These are phyloP conservation scores for Diarsia rubi DNA, from an alignment of 2,888 invertebrate species.

Conservation along the genomic window DNA sequence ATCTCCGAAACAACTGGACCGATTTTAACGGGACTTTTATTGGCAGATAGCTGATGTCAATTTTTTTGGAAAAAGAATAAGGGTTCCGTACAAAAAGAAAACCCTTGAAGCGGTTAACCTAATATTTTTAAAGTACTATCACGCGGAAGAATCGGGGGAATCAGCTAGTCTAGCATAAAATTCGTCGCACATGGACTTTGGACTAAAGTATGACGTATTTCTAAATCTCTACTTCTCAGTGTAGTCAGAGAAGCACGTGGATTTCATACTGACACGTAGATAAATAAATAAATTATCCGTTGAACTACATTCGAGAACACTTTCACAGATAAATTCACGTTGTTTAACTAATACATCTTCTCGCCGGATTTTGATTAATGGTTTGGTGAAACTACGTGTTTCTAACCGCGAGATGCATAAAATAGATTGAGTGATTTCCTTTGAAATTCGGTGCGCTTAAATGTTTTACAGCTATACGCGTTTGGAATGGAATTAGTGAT, in stretches of 20 bases:
- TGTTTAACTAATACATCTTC: constrained; percentile 56
- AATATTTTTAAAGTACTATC: too few species aligned
- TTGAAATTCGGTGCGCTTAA: constrained; percentile 37
- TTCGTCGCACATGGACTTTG: not conserved
- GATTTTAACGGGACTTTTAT: too few species aligned
- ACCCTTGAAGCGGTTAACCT: too few species aligned
- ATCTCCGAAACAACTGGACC: too few species aligned
- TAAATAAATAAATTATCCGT: constrained; percentile 54
- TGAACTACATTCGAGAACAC: constrained; percentile 58
- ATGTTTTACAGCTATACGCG: constrained; percentile 35
- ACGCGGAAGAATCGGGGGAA: too few species aligned
- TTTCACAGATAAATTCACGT: constrained; percentile 53
- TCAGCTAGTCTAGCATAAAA: not conserved
- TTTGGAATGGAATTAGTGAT: constrained; percentile 12
- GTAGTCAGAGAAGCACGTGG: constrained; percentile 19
- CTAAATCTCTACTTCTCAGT: constrained; percentile 11
- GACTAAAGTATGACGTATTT: not conserved
- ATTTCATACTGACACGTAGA: constrained; percentile 26
- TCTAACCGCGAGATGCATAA: constrained; percentile 45
- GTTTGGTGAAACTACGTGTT: constrained; percentile 34
- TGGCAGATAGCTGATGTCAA: too few species aligned
- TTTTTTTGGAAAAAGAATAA: too few species aligned
- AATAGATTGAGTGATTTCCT: constrained; percentile 44
- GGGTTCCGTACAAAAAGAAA: too few species aligned
- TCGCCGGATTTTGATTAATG: constrained; percentile 51